Percentiles rank a stretch among this genome's conserved stretches.
Evolutionary conservation across 1,140 invertebrate species (phyloP).

Genomic region (Bacillus rossius): DNA sequence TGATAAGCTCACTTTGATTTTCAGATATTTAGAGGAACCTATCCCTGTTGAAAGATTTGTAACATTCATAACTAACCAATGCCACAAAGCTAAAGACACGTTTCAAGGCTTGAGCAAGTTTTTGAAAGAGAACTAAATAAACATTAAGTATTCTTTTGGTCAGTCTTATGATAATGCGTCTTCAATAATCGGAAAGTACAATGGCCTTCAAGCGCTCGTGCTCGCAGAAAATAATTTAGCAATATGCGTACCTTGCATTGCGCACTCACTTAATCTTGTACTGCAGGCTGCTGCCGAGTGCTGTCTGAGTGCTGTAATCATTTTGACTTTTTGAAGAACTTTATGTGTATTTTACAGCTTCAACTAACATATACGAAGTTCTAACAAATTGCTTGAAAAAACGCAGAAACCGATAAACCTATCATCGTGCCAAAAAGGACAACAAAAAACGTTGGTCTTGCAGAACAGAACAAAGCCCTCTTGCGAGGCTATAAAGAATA

Average conservation of each 20-base stretch:
- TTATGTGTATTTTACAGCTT: conserved; percentile 23
- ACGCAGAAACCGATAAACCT: too few relatives aligned
- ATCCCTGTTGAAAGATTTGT: conserved; percentile 28
- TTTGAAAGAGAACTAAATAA: conserved; percentile 13
- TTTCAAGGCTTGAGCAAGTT: conserved; percentile 5
- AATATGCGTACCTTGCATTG: conserved; percentile 11
- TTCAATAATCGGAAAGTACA: conserved; percentile 22
- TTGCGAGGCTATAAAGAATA: conserved; percentile 4
- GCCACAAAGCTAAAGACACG: conserved; percentile 16
- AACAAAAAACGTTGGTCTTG: too few relatives aligned
- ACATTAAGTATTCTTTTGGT: conserved; percentile 20
- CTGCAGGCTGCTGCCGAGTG: conserved; percentile 16
- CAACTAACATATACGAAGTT: conserved; percentile 13
- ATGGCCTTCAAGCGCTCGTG: conserved; percentile 16
- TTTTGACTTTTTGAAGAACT: conserved; percentile 21
- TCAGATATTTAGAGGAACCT: conserved; percentile 4
- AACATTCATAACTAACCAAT: conserved; percentile 21
- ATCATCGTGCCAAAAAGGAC: too few relatives aligned
- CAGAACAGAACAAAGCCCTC: background rate
- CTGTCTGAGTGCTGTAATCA: conserved; percentile 14
- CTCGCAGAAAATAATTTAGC: conserved; percentile 10
- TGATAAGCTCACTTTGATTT: conserved; percentile 11
- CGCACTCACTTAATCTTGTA: conserved; percentile 12
- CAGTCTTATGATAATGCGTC: conserved; percentile 24
- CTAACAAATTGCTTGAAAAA: conserved; percentile 12